These are phyloP conservation scores for Pangasianodon gigas DNA, from an alignment of 2,113 vertebrate genomes.

Conservation along the genomic window DNA sequence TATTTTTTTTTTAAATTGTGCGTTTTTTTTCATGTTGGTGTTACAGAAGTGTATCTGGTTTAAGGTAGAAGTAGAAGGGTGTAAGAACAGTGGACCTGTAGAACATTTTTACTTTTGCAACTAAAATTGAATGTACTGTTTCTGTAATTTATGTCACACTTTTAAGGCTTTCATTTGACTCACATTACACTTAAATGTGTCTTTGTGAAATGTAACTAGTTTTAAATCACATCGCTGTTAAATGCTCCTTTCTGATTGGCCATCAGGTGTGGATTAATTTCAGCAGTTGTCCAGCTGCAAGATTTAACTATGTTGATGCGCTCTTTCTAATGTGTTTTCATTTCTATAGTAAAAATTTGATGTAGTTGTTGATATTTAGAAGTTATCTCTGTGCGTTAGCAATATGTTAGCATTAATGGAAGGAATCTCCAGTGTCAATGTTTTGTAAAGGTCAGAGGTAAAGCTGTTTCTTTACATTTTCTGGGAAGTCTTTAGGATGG, in stretches of 20 bases:
- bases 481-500: not conserved
- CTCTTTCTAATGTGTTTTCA: not conserved
- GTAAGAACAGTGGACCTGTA: no score
- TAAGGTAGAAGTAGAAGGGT: not conserved
- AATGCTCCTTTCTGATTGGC: not conserved
- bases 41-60: not conserved
- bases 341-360: not conserved
- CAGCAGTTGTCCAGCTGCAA: not conserved
- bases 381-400: not conserved
- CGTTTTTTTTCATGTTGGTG: not conserved
- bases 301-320: not conserved
- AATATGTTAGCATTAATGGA: not conserved
- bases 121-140: not conserved
- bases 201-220: not conserved
- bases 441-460: not conserved
- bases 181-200: not conserved
- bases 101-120: no score
- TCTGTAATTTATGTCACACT: not conserved
- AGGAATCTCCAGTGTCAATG: not conserved
- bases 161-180: not conserved
- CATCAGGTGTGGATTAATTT: not conserved
- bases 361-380: not conserved
- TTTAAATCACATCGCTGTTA: not conserved
- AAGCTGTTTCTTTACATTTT: not conserved
- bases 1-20: not conserved